Evolutionary conservation across 37 sponge, comb jelly and placozoan genomes (phyloP).

Genomic region (Crambe crambe): DNA sequence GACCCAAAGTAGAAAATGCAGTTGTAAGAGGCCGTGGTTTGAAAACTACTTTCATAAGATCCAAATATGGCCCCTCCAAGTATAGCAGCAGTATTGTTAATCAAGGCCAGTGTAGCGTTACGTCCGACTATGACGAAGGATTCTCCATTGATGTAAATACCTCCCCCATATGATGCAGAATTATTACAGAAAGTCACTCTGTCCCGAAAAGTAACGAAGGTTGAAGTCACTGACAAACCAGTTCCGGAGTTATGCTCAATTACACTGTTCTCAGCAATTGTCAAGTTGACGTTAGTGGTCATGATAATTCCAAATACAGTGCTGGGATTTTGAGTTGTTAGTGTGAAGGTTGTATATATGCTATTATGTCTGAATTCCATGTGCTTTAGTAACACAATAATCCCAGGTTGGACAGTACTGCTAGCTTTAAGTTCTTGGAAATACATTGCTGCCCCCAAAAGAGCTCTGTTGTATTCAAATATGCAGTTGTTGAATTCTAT

Average conservation of each 20-base stretch:
- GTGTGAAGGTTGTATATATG: neutral
- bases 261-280: constrained; percentile 15
- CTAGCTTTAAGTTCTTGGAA: constrained; percentile 23
- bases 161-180: constrained; percentile 47
- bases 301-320: constrained; percentile 22
- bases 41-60: neutral
- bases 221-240: neutral
- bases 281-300: constrained; percentile 9
- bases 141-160: neutral
- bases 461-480: constrained; percentile 27
- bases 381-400: constrained; percentile 12
- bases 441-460: constrained; percentile 19
- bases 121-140: constrained; percentile 23
- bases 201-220: constrained; percentile 5
- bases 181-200: constrained; percentile 23
- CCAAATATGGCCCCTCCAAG: constrained; percentile 53
- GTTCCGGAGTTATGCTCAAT: constrained; percentile 39
- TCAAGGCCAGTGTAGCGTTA: constrained; percentile 2
- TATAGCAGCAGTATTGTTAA: constrained; percentile 21
- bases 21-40: neutral
- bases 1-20: constrained; percentile 49
- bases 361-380: constrained; percentile 12
- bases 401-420: constrained; percentile 24
- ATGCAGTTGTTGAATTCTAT: constrained; percentile 19
- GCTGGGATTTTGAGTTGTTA: neutral